Base-by-base conservation (phyloP, 1,140 invertebrate species). In the Trichonephila inaurata region DNA sequence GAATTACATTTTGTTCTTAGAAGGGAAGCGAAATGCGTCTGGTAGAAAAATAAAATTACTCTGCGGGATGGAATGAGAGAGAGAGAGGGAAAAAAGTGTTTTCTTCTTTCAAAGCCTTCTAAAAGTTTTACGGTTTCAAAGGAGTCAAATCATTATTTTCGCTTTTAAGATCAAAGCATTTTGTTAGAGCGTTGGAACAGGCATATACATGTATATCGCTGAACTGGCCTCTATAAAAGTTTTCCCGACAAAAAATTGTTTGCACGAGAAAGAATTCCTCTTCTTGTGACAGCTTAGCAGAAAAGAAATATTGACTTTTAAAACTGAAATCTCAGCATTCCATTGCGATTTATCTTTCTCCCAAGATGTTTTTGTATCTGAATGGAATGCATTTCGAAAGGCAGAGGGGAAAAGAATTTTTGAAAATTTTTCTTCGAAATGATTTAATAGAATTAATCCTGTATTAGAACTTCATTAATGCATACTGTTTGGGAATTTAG, bases 71-170 rank as follows among this genome's bases (percentile, higher is more conserved):
- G 24, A 28, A 33, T 7, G 6, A 18, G 18, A 7, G 21, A 61
- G 51, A 24, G 58, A 58, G 58, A 86, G 28, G 64, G 21, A 18
- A 40, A 64, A 88, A 64, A 87, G 28, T 2, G 8, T 33, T 64
- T 66, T 44, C 62, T 44, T 19, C 60, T 12, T 18, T n/a, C 40
- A 12, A 58, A 62, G 33, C 69, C 18, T 16, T 77, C 69, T 24
- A 40, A 77, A 77, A 89, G 64, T 72, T 89, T 58, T 89, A 72
- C 44, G 88, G n/a, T 72, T 89, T 44, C 40, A 88, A 88, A 89
- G 58, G 64, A 44, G 21, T 10, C 88, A 89, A 89, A 89, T 89
- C 88, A 89, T 89, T 89, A 89, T 89, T 89, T 89, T 44, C 66
- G 66, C 64, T 89, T 89, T 89, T 89, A 51, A 89, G 24, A 21